Evolutionary conservation across 2,797 vertebrate genomes (phyloP), one percentile per base, ranked within the genome.

Genomic region (Lemur catta): DNA sequence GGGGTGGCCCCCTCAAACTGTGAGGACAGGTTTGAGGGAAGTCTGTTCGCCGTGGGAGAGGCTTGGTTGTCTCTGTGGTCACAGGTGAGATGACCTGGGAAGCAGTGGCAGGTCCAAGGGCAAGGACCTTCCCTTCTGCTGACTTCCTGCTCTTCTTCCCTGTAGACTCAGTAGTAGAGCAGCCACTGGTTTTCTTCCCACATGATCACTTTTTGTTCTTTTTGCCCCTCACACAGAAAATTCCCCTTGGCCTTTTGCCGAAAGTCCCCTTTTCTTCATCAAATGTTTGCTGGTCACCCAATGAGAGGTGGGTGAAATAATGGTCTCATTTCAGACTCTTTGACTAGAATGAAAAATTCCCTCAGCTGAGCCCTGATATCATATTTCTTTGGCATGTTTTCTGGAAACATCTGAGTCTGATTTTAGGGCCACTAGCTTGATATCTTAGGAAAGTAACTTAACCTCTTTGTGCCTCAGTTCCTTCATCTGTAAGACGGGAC

Each of bases 221-320:
- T 84, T 59, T 35, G 43, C 75, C 89, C 57, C n/a, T 89, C 35
- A 78, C 33, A 55, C 48, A 41, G 48, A 79, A 95, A 75, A 78
- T 75, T 43, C 61, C 65, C 69, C 63, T 67, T 48, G 20, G 22
- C 46, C 50, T 38, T 82, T 71, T 28, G n/a, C 50, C 69, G 6
- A 13, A 95, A 78, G 38, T 61, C 9, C 28, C 22, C 24, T 63
- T 84, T 69, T 63, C 57, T 43, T 61, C 67, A 11, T 65, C 87
- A 59, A 1, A 28, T 87, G 24, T 74, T 69, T 65, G 38, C 82
- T 55, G 59, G 61, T 48, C 43, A 41, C 76, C 7, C 30, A 30
- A 22, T 26, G 57, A 48, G 17, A 75, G 12, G 55, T 28, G 17
- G 38, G 48, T 41, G 43, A 46, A 38, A 20, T 48, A 74, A 14